phyloP scores from a whole-genome alignment of 2,797 vertebrate genomes.

The Pseudomugil gertrudae region DNA sequence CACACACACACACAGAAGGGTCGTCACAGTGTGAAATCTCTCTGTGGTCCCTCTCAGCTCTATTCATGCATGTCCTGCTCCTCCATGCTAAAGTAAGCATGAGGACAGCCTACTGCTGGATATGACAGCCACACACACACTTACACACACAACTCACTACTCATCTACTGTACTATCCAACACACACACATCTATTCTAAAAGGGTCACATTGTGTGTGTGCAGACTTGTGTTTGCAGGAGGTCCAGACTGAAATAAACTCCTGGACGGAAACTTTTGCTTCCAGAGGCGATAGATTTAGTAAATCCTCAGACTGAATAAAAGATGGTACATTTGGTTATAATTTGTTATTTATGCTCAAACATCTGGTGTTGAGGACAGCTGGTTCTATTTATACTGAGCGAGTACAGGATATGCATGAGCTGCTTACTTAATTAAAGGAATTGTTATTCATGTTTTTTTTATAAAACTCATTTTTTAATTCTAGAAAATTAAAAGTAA shows the following conservation, averaged over 20 bases:
- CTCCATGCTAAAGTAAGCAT: slow-evolving; percentile 72
- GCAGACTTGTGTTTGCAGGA: not conserved
- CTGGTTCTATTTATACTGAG: slow-evolving; percentile 15
- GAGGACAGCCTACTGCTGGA: slow-evolving; percentile 64
- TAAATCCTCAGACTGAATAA: slow-evolving; percentile 1
- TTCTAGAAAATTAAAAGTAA: not conserved
- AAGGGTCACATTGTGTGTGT: not conserved
- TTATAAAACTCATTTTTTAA: too few relatives aligned
- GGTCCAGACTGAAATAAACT: not conserved
- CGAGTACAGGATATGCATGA: slow-evolving; percentile 3
- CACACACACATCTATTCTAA: not conserved
- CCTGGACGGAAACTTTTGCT: not conserved
- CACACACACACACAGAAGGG: slow-evolving; percentile 19
- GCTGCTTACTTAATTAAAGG: not conserved
- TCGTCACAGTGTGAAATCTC: slow-evolving; percentile 63
- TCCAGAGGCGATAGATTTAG: not conserved
- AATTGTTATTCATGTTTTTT: not conserved
- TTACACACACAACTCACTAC: slow-evolving; percentile 7
- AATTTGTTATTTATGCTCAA: not conserved
- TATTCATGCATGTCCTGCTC: slow-evolving; percentile 65
- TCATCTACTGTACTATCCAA: slow-evolving; percentile 3
- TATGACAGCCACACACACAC: slow-evolving; percentile 51
- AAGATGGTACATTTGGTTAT: slow-evolving; percentile 4
- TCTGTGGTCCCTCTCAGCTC: slow-evolving; percentile 64
- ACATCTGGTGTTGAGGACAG: slow-evolving; percentile 5